phyloP scores from a whole-genome alignment of 1,140 invertebrate species.

The Dinothrombium tinctorium region DNA sequence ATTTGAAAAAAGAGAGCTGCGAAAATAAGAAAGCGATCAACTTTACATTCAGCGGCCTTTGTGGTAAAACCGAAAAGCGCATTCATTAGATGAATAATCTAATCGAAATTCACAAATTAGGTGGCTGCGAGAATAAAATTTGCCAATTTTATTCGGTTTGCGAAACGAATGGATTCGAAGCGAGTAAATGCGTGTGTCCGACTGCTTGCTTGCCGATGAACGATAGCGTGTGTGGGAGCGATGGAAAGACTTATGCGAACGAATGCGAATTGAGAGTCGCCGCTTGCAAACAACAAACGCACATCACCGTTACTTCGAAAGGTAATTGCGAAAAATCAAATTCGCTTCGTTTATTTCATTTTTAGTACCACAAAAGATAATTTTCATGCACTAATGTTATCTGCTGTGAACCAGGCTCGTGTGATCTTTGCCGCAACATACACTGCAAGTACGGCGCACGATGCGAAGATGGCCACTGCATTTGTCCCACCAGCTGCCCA shows the following conservation, averaged over 20 bases:
- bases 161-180: slow-evolving; percentile 36
- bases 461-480: slow-evolving; percentile 54
- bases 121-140: slow-evolving; percentile 45
- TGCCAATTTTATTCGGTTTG: slow-evolving; percentile 62
- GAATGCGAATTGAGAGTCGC: slow-evolving; percentile 37
- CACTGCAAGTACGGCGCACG: slow-evolving; percentile 46
- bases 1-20: slow-evolving; percentile 51
- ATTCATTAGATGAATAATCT: no score
- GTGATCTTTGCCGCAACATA: not conserved
- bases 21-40: slow-evolving; percentile 40
- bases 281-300: slow-evolving; percentile 35
- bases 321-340: not conserved
- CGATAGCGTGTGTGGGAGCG: slow-evolving; percentile 36
- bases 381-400: not conserved
- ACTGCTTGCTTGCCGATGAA: slow-evolving; percentile 40
- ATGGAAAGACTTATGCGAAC: slow-evolving; percentile 44
- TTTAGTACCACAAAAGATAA: not conserved
- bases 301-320: not conserved
- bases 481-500: slow-evolving; percentile 57
- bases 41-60: slow-evolving; percentile 52
- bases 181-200: slow-evolving; percentile 53
- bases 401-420: not conserved
- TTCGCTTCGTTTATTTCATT: not conserved
- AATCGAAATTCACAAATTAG: no score
- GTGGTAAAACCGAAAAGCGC: slow-evolving; percentile 42